Evolutionary conservation across 2,888 invertebrate species (phyloP), one percentile per base, ranked within the genome.

Genomic region (Amphipoea lucens): DNA sequence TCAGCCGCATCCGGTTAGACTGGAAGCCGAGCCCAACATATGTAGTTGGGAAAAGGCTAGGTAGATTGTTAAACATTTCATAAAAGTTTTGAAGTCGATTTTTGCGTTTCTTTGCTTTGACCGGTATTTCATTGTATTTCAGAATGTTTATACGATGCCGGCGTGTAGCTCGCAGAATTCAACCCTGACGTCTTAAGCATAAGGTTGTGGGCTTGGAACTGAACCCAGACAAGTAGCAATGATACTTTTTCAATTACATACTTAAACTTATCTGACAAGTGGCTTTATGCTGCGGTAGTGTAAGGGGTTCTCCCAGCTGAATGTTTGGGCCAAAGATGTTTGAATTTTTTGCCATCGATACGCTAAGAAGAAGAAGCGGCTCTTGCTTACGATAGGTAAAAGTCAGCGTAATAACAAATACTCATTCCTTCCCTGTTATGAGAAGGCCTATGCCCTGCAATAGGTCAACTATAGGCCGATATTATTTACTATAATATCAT

Each of bases 401-500:
- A 9, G 23, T 4, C 36, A 36, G 23, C 2, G 14, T 17, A 40
- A 14, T 17, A 23, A 57, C 9, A 36, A 17, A 36, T 54, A 9
- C 4, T 17, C 9, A 17, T n/a, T 51, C 5, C 23, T 36, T 71
- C 42, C 36, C 0, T n/a, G 20, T 36, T 12, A 36, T 6, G 9
- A 48, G 2, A 57, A 17, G 7, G 71, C 29, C 0, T 62, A 45
- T 54, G 5, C 36, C 29, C 62, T 36, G 4, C 7, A 68, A 57
- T 57, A 7, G 2, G 9, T 57, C n/a, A n/a, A 68, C 17, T 45
- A 40, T 17, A 54, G 4, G 7, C 36, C 45, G 12, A 65, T 45
- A 65, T 60, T n/a, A 45, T 60, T 51, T 65, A 70, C 62, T 42
- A 62, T 23, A 60, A 40, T 23, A 66, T 51, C 42, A 68, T 57